Percentiles rank a stretch among this genome's conserved stretches.
These are phyloP conservation scores for Brachionus rubens DNA, from an alignment of 1,140 invertebrate species.

Conservation along the genomic window DNA sequence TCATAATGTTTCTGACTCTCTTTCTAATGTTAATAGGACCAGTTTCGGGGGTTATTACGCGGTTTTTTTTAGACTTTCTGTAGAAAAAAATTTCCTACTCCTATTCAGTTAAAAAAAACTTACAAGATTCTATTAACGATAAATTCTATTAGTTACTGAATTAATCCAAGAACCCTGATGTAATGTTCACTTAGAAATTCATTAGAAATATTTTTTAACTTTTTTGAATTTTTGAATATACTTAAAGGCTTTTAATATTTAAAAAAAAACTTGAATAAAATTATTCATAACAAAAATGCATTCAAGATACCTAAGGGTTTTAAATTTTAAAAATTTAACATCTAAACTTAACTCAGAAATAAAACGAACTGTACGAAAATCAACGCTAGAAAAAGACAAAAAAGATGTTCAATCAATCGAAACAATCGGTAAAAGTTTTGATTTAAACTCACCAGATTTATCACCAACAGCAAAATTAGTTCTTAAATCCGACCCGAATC, in stretches of 20 bases:
- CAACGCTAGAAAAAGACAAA: background rate
- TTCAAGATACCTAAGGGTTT: background rate
- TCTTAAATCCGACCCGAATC: background rate
- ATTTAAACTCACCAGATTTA: background rate
- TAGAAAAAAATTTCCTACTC: no score
- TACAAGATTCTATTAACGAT: no score
- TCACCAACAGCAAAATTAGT: background rate
- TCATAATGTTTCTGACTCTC: no score
- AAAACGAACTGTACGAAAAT: background rate
- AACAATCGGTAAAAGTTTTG: background rate
- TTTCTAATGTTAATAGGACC: no score
- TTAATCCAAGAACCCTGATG: no score
- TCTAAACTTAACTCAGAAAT: background rate
- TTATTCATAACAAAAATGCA: conserved; percentile 13
- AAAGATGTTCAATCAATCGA: background rate
- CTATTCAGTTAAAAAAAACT: no score
- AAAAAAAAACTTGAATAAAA: background rate
- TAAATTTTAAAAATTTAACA: background rate
- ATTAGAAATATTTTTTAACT: background rate
- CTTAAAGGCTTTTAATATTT: background rate
- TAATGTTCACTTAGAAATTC: background rate
- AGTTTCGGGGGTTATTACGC: no score
- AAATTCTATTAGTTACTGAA: no score
- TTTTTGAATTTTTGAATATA: background rate
- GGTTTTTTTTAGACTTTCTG: no score